These are phyloP conservation scores for Amphiprion ocellaris DNA, from an alignment of 2,113 vertebrate genomes.

Conservation along the genomic window DNA sequence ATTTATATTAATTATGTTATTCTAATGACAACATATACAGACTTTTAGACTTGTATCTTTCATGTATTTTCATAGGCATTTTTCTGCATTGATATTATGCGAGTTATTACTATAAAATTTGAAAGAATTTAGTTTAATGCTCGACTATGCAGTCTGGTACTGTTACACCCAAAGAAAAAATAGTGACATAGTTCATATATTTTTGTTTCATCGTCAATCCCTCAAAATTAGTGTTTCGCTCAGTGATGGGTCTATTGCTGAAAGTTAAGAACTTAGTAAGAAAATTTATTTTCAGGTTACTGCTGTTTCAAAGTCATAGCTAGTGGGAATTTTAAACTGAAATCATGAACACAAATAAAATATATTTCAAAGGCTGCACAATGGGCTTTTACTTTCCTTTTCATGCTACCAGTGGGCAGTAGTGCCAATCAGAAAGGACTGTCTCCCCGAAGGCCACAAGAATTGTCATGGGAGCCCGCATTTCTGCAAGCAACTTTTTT, in stretches of 20 bases:
- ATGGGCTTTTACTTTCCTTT: constrained; percentile 24
- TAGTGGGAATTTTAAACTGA: constrained; percentile 42
- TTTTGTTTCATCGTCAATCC: too few species aligned
- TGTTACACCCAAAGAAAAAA: too few species aligned
- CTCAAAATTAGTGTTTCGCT: not conserved
- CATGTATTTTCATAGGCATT: too few species aligned
- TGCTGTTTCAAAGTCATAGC: constrained; percentile 23
- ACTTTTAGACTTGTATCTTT: too few species aligned
- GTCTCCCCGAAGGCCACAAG: constrained; percentile 28
- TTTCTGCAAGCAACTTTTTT: constrained; percentile 29
- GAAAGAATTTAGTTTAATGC: too few species aligned
- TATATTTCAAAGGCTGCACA: constrained; percentile 45
- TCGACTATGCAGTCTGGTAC: too few species aligned
- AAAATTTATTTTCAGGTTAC: constrained; percentile 27
- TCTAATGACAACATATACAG: too few species aligned
- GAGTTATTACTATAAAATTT: too few species aligned
- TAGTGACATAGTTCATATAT: too few species aligned
- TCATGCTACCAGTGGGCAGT: constrained; percentile 1
- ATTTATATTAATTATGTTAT: too few species aligned
- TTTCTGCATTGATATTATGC: too few species aligned
- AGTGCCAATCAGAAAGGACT: constrained; percentile 23
- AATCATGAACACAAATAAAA: constrained; percentile 38
- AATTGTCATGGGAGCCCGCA: constrained; percentile 20
- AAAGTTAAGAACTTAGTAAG: constrained; percentile 36
- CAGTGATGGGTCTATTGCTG: not conserved